Evolutionary conservation across 1,140 invertebrate species (phyloP).

Genomic region (Anagrus nilaparvatae): DNA sequence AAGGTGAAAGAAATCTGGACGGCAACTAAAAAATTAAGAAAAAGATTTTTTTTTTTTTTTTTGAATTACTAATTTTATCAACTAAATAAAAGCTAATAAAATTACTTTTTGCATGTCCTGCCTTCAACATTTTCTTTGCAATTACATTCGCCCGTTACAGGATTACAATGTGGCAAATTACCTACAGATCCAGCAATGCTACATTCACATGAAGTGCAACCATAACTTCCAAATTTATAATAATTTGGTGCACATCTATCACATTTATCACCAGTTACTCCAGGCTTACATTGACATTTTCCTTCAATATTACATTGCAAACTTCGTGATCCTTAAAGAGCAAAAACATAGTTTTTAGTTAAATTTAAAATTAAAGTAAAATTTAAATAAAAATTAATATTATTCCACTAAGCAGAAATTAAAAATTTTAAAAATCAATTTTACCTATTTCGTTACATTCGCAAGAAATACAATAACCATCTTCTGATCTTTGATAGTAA

Average conservation of each 20-base stretch:
- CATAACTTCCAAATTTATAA: constrained; percentile 76
- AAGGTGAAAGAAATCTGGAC: constrained; percentile 91
- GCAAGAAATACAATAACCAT: constrained; percentile 74
- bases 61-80: no score
- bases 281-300: constrained; percentile 85
- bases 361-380: no score
- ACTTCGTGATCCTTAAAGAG: constrained; percentile 68
- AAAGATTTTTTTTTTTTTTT: constrained; percentile 12
- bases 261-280: constrained; percentile 86
- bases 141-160: constrained; percentile 64
- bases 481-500: constrained; percentile 63
- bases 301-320: constrained; percentile 87
- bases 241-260: constrained; percentile 77
- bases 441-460: constrained; percentile 73
- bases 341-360: no score
- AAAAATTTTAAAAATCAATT: no score
- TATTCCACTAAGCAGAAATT: no score
- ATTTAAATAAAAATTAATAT: no score
- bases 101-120: no score
- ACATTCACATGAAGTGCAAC: constrained; percentile 83
- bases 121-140: constrained; percentile 95
- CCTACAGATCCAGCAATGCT: constrained; percentile 64
- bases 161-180: constrained; percentile 74
- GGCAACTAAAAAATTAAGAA: constrained; percentile 70
- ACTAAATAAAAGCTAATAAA: no score